Evolutionary conservation across 1,140 invertebrate species (phyloP), one percentile per base, ranked within the genome.

Genomic region (Oryctes rhinoceros): DNA sequence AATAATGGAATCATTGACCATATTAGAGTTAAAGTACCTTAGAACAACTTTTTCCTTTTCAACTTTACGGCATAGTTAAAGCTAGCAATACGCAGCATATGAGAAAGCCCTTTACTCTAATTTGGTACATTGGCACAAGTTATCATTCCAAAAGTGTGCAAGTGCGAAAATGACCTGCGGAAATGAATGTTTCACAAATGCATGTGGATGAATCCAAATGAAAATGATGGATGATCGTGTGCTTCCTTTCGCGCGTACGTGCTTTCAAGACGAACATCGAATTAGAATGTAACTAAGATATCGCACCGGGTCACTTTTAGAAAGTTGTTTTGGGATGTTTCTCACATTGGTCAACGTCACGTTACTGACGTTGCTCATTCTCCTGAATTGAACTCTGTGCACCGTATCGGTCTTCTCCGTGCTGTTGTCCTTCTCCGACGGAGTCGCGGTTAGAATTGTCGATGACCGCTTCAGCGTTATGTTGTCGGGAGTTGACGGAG

Each of bases 271-370:
- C 11, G 39, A 44, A 44, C 39, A 44, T 10, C 2, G 24, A 30
- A 24, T 71, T 18, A 71, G 35, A 30, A 74, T 74, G 39, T 59
- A 75, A 20, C 35, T 0, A 76, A 79, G 74, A 85, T 86, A 84
- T 83, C 84, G 74, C 85, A 87, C 86, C 86, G 85, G 85, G 84
- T 86, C 85, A 84, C 86, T 87, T 86, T 85, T 87, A 81, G 86
- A 86, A 83, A 83, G 82, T 47, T 81, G 81, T 77, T 84, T 81
- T 44, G 80, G 75, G 79, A 76, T 44, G 59, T 62, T 81, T 86
- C 88, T 90, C 86, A 92, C 91, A 87, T 91, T 91, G 80, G 90
- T 91, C 35, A 92, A 85, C 15, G 90, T 91, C 47, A 88, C 87
- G 80, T 88, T 89, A 78, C 87, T 88, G 78, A 85, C 84, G 79